These are phyloP conservation scores for Menidia menidia DNA, from an alignment of 2,797 vertebrate species.

Conservation along the genomic window DNA sequence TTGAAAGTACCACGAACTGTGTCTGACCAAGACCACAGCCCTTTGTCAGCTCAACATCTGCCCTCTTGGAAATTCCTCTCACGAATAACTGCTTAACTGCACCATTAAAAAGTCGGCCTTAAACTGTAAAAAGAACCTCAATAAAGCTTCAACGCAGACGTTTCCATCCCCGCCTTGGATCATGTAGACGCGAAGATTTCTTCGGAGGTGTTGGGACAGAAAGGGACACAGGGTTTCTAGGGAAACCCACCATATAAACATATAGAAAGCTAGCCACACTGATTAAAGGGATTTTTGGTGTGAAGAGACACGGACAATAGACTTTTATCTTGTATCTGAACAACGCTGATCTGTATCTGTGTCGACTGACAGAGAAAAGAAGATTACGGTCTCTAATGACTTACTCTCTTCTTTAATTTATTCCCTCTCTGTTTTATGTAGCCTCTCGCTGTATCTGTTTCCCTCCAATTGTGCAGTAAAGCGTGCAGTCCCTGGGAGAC, in stretches of 20 bases:
- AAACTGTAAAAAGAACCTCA: conserved; percentile 49
- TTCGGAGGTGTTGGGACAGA: conserved; percentile 6
- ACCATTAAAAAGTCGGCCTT: conserved; percentile 53
- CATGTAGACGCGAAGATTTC: conserved; percentile 22
- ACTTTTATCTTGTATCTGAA: conserved; percentile 15
- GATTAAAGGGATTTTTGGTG: neutral
- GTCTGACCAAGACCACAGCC: conserved; percentile 57
- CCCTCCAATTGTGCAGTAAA: conserved; percentile 64
- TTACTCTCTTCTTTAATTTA: conserved; percentile 26
- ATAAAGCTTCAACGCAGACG: conserved; percentile 40
- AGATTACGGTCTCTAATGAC: conserved; percentile 19
- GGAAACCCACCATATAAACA: neutral
- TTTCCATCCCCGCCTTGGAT: conserved; percentile 46
- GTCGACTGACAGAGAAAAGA: conserved; percentile 15
- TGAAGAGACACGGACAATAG: neutral
- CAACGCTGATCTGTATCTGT: conserved; percentile 22
- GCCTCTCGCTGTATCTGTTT: conserved; percentile 50
- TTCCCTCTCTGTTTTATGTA: conserved; percentile 38
- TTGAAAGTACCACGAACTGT: conserved; percentile 41
- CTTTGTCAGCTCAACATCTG: conserved; percentile 49
- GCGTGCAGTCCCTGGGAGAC: conserved; percentile 57
- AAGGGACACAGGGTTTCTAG: neutral
- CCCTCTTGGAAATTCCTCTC: conserved; percentile 72
- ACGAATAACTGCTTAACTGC: conserved; percentile 60
- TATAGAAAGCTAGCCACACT: neutral